Percentiles rank a stretch among this genome's conserved stretches.
Evolutionary conservation across 2,888 invertebrate species (phyloP).

Genomic region (Machimus rusticus): DNA sequence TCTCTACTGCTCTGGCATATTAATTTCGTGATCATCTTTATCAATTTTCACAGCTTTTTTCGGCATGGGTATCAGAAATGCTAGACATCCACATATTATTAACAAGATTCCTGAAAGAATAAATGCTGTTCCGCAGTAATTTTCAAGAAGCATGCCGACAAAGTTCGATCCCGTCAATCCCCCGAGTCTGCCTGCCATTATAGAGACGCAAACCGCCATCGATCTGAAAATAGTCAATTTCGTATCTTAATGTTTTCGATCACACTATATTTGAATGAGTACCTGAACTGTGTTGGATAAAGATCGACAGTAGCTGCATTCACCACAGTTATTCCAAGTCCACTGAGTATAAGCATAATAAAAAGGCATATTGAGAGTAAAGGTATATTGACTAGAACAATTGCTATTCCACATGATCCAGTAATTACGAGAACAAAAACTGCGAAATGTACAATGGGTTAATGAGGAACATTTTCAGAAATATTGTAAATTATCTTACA

Average conservation of each 20-base stretch:
- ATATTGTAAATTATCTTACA: slow-evolving; percentile 48
- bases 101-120: slow-evolving; percentile 51
- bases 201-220: slow-evolving; percentile 65
- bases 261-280: not conserved
- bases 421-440: slow-evolving; percentile 52
- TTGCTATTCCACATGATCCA: slow-evolving; percentile 52
- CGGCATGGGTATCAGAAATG: slow-evolving; percentile 52
- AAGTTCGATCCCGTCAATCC: slow-evolving; percentile 52
- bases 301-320: slow-evolving; percentile 58
- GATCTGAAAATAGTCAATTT: slow-evolving; percentile 54
- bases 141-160: not conserved
- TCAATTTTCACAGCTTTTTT: not conserved
- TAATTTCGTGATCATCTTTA: not conserved
- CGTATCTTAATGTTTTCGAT: not conserved
- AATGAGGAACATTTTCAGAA: not conserved
- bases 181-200: slow-evolving; percentile 65
- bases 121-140: slow-evolving; percentile 55
- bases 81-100: slow-evolving; percentile 52
- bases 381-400: slow-evolving; percentile 52
- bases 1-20: too few species aligned
- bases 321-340: slow-evolving; percentile 55
- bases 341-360: slow-evolving; percentile 53
- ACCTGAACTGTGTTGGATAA: slow-evolving; percentile 59
- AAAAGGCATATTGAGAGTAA: slow-evolving; percentile 54
- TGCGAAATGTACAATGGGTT: not conserved